Evolutionary conservation across 2,888 invertebrate species (phyloP).

Genomic region (Drosophila nr. perissopoda): DNA sequence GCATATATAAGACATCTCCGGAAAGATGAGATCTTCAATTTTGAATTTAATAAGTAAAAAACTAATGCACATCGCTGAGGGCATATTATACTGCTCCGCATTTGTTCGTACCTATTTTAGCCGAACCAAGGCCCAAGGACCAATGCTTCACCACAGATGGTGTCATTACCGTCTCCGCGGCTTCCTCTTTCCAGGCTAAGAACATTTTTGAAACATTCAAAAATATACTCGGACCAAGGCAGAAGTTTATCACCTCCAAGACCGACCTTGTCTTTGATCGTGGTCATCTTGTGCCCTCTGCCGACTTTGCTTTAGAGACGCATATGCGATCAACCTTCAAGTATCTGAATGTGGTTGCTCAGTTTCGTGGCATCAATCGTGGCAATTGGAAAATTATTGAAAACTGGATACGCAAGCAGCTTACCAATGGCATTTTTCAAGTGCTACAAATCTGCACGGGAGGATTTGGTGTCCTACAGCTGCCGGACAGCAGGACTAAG

Average conservation of each 20-base stretch:
- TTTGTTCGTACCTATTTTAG: neutral
- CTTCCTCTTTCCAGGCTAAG: slow-evolving; percentile 36
- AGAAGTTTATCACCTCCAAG: slow-evolving; percentile 17
- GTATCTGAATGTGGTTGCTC: slow-evolving; percentile 86
- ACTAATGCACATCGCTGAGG: neutral
- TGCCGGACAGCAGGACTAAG: slow-evolving; percentile 1
- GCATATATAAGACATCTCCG: too few species aligned
- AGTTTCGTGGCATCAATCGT: slow-evolving; percentile 86
- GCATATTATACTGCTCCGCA: neutral
- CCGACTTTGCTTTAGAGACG: slow-evolving; percentile 85
- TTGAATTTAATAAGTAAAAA: neutral
- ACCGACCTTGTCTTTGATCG: slow-evolving; percentile 74
- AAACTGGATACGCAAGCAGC: slow-evolving; percentile 69
- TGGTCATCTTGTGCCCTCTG: slow-evolving; percentile 86
- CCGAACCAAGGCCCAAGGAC: slow-evolving; percentile 18
- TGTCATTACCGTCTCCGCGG: slow-evolving; percentile 32
- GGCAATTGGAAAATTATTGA: slow-evolving; percentile 86
- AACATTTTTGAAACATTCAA: slow-evolving; percentile 48
- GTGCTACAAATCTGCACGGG: slow-evolving; percentile 49
- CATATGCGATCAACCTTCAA: slow-evolving; percentile 85
- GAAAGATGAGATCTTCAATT: neutral
- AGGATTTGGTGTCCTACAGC: slow-evolving; percentile 33
- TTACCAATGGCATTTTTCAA: neutral
- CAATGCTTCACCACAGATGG: slow-evolving; percentile 42
- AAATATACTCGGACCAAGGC: slow-evolving; percentile 29